These are phyloP conservation scores for Priapulus caudatus DNA, from an alignment of 2,888 invertebrate species.

Conservation along the genomic window DNA sequence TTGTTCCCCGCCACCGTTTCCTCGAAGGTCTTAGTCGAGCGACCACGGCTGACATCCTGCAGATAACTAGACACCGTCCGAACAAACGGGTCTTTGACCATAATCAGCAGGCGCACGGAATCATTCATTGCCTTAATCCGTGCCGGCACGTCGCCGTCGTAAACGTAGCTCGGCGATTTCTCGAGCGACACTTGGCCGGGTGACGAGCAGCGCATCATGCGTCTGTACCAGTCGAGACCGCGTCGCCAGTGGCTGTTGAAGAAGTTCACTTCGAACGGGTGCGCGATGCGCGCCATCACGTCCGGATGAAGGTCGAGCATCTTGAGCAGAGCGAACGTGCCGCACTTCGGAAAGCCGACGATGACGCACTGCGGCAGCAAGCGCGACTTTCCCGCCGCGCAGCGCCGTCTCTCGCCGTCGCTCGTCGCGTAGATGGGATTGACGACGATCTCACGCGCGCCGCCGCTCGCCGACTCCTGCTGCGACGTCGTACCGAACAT, in stretches of 20 bases:
- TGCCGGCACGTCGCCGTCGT: conserved; percentile 88
- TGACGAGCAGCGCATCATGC: conserved; percentile 85
- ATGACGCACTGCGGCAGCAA: conserved; percentile 38
- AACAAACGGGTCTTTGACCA: conserved; percentile 89
- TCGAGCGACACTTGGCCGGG: conserved; percentile 87
- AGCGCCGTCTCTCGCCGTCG: too few species aligned
- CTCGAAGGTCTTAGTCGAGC: too few species aligned
- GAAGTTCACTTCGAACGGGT: conserved; percentile 89
- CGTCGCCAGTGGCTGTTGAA: conserved; percentile 81
- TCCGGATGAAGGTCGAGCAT: too few species aligned
- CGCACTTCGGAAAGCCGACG: conserved; percentile 39
- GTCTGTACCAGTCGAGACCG: conserved; percentile 90
- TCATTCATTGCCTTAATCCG: conserved; percentile 87
- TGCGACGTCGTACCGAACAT: too few species aligned
- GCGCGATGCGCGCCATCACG: conserved; percentile 58
- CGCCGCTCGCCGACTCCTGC: too few species aligned
- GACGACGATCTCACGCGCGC: not conserved
- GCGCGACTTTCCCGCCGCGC: too few species aligned
- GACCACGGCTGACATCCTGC: too few species aligned
- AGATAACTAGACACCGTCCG: conserved; percentile 93
- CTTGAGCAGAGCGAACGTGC: conserved; percentile 38
- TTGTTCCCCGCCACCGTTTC: conserved; percentile 35
- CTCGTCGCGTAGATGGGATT: too few species aligned
- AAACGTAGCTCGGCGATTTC: conserved; percentile 95
- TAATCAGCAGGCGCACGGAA: conserved; percentile 74